phyloP scores from a whole-genome alignment of 2,113 vertebrate species.

The Lethenteron camtschaticum region DNA sequence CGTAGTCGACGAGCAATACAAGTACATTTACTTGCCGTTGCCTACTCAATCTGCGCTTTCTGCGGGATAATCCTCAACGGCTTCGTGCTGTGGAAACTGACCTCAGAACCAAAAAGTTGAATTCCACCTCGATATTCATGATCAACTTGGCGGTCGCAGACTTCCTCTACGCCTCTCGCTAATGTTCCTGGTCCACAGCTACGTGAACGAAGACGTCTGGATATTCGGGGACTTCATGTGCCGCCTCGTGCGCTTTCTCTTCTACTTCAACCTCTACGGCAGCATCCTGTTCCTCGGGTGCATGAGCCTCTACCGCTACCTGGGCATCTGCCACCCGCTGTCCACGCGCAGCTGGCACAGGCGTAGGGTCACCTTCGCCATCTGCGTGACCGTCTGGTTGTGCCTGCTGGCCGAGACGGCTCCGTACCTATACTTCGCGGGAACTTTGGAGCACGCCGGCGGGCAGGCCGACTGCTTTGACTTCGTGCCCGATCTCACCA shows the following conservation, averaged over 20 bases:
- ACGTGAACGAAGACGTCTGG: conserved; percentile 60
- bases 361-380: conserved; percentile 32
- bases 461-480: conserved; percentile 57
- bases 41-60: too few relatives aligned
- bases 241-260: conserved; percentile 76
- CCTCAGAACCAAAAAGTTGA: too few relatives aligned
- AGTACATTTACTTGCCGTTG: too few relatives aligned
- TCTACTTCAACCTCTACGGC: conserved; percentile 84
- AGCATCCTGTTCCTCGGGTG: conserved; percentile 82
- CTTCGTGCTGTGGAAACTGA: too few relatives aligned
- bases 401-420: conserved; percentile 44
- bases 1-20: too few relatives aligned
- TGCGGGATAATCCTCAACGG: too few relatives aligned
- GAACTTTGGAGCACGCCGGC: conserved; percentile 19
- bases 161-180: conserved; percentile 60
- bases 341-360: conserved; percentile 50
- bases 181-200: conserved; percentile 75
- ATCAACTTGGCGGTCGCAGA: conserved; percentile 71
- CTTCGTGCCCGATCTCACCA: conserved; percentile 44
- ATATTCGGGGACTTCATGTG: conserved; percentile 55
- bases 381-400: conserved; percentile 35
- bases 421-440: conserved; percentile 63
- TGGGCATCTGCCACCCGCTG: conserved; percentile 59
- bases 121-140: conserved; percentile 51
- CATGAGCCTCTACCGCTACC: conserved; percentile 67